Evolutionary conservation across 2,888 invertebrate genomes (phyloP), one percentile per base, ranked within the genome.

Genomic region (Caenorhabditis doughertyi): DNA sequence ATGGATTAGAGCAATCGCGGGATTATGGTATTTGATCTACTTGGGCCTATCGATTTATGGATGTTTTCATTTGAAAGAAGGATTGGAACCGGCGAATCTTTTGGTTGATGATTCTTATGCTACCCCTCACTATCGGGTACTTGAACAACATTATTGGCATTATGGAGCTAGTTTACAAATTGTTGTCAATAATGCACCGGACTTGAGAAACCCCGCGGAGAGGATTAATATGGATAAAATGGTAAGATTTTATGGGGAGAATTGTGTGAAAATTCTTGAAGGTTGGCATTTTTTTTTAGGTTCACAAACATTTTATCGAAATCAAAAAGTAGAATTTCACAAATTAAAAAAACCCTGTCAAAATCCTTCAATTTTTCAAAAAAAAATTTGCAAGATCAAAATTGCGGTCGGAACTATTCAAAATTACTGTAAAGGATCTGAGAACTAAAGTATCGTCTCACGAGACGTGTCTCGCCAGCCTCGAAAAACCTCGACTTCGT

Each of bases 51-150:
- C 89, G 21, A 77, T 87, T 39, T 89, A 85, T 51, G 89, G 90
- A 42, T 89, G 89, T 73, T 29, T 77, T 0, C 86, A 87, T 47
- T 65, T 90, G 68, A 80, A 81, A 42, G 89, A 90, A 64, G 90
- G 90, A 9, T 77, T 90, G 21, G 89, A 90, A 65, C 89, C 90
- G 0, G 86, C 87, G 13, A 88, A 88, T 55, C 60, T 89, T 49
- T 74, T 88, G 16, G 89, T 89, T 8, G 84, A 84, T 35, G 89
- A 88, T 77, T 87, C 87, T 7, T 89, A 89, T 72, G 89, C 89
- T 3, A 88, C 85, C 18, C 88, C 88, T 11, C 89, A 89, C 68
- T 89, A 89, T 65, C 65, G 84, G 13, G 84, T 83, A 0, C 68
- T 89, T 25, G 88, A 89, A 25, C 76, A 72, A 58, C 86, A 88